Conservation (phyloP, 2,113 vertebrate genomes). For the Cynopterus brachyotis region DNA sequence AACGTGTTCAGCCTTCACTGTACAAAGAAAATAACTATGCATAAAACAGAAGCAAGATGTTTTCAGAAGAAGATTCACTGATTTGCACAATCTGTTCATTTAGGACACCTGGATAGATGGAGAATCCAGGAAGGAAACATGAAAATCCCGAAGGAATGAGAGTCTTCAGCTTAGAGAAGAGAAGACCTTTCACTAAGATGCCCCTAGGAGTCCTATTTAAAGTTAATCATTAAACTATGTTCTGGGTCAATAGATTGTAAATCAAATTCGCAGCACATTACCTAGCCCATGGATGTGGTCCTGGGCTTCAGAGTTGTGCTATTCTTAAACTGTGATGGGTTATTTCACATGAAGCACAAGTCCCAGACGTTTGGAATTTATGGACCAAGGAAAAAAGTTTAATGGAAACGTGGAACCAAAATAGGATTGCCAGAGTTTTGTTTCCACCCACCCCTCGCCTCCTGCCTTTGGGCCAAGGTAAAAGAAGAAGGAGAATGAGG, state of each 20-base stretch:
- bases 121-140: background rate
- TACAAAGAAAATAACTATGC: conserved; percentile 66
- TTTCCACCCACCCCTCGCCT: too few species aligned
- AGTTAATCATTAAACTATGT: background rate
- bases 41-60: conserved; percentile 68
- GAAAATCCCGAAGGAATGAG: background rate
- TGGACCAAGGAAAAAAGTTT: background rate
- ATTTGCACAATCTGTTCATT: conserved; percentile 63
- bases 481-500: background rate
- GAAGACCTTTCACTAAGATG: background rate
- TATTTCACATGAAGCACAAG: background rate
- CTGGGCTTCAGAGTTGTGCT: background rate
- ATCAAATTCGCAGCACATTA: background rate
- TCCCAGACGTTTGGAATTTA: background rate
- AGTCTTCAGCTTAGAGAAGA: background rate
- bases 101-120: conserved; percentile 44
- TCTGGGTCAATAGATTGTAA: background rate
- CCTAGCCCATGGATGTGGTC: too few species aligned
- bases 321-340: background rate
- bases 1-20: conserved; percentile 71
- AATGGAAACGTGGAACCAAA: background rate
- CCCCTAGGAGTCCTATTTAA: background rate
- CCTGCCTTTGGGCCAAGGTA: background rate
- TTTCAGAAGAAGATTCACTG: conserved; percentile 65
- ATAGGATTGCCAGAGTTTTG: background rate